phyloP scores from a whole-genome alignment of 2,888 invertebrate genomes.

The Eupeodes luniger region DNA sequence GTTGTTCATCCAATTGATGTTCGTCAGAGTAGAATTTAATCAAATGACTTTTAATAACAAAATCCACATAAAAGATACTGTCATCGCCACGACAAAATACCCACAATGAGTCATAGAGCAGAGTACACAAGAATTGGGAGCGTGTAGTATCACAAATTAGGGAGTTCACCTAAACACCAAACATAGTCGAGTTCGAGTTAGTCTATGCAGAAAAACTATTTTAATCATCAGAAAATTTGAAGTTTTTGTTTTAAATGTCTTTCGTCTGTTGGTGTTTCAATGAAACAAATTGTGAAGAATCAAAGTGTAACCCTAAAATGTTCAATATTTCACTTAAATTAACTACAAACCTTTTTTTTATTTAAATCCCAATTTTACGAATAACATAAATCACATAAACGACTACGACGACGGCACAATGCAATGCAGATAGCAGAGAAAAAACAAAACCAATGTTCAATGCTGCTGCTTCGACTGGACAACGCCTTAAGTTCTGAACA shows the following conservation, averaged over 20 bases:
- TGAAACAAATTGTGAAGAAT: neutral
- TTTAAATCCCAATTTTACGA: constrained; percentile 33
- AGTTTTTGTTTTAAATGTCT: neutral
- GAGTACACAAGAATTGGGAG: neutral
- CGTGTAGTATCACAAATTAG: constrained; percentile 33
- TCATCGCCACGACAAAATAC: constrained; percentile 36
- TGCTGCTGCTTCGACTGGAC: constrained; percentile 41
- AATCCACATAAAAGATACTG: constrained; percentile 1
- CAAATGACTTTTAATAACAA: neutral
- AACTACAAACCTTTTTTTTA: constrained; percentile 26
- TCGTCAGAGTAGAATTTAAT: neutral
- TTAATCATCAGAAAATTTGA: neutral
- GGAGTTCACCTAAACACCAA: constrained; percentile 52
- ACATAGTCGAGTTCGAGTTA: constrained; percentile 18
- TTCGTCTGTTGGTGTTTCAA: neutral
- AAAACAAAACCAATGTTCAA: constrained; percentile 44
- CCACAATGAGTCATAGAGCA: constrained; percentile 48
- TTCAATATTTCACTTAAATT: neutral
- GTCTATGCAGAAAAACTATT: neutral
- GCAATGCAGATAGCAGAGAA: constrained; percentile 16
- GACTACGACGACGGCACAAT: neutral
- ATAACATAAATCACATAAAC: constrained; percentile 56
- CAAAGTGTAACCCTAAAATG: neutral
- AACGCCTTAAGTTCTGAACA: constrained; percentile 69
- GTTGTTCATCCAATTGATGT: neutral